Percentiles rank a stretch among this genome's conserved stretches.
Conservation (phyloP, 2,113 vertebrate species). For the Grus americana region DNA sequence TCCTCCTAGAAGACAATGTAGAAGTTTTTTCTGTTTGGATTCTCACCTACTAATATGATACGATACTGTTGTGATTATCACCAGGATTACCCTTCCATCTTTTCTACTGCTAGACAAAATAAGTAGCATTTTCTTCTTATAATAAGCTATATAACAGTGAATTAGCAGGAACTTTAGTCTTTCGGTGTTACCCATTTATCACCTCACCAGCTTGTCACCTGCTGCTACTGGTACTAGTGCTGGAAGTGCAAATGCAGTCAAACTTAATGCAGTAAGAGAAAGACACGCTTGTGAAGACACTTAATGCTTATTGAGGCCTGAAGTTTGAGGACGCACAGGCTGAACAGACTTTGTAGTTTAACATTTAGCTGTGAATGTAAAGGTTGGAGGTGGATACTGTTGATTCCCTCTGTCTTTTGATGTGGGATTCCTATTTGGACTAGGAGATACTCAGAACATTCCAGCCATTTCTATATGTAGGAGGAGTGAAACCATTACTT, state of each 20-base stretch:
- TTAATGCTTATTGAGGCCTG: neutral
- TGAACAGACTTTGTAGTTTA: neutral
- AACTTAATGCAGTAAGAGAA: neutral
- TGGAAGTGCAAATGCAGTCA: neutral
- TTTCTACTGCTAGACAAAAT: neutral
- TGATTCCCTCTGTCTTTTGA: neutral
- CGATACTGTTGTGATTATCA: neutral
- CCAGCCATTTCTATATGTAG: fast-evolving
- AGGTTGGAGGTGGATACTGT: neutral
- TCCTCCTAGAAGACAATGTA: fast-evolving
- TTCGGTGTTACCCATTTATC: neutral
- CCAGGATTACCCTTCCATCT: neutral
- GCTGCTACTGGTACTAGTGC: neutral
- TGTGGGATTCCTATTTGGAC: neutral
- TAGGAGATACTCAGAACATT: neutral
- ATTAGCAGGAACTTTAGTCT: neutral
- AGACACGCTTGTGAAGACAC: neutral
- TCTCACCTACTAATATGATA: neutral
- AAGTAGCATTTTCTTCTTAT: neutral
- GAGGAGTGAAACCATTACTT: neutral
- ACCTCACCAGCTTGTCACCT: neutral
- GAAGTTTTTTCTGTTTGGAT: neutral
- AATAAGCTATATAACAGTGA: neutral
- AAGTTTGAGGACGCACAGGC: neutral
- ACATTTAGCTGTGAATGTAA: neutral